A percentile compares a stretch with the other conserved stretches of the same genome.
These are phyloP conservation scores for Xyrichtys novacula DNA, from an alignment of 2,797 vertebrate species.

Conservation along the genomic window DNA sequence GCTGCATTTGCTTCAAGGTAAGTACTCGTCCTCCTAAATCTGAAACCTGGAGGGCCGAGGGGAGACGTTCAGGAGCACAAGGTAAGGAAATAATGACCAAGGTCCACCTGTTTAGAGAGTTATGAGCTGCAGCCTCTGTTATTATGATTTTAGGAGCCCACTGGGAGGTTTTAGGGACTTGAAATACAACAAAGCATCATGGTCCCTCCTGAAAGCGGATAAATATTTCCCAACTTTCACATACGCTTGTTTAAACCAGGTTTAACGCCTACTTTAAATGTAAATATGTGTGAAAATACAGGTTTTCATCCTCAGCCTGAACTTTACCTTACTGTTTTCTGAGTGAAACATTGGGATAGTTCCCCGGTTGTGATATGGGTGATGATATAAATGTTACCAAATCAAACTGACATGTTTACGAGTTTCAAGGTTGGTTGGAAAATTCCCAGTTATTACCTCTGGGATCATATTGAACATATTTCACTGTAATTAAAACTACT, in stretches of 20 bases:
- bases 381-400: not conserved
- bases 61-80: constrained; percentile 13
- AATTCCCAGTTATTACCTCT: not conserved
- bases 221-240: not conserved
- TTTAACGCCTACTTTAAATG: not conserved
- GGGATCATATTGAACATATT: not conserved
- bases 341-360: too few species aligned
- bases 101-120: constrained; percentile 10
- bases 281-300: constrained; percentile 3
- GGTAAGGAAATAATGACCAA: not conserved
- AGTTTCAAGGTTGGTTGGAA: not conserved
- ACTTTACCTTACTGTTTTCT: not conserved
- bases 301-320: not conserved
- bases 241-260: not conserved
- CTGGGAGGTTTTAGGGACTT: not conserved
- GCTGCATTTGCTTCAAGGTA: constrained; percentile 11
- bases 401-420: too few species aligned
- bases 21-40: constrained; percentile 19
- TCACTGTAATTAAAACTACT: constrained; percentile 1
- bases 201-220: not conserved
- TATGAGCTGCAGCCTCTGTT: not conserved
- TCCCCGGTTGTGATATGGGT: not conserved
- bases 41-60: not conserved
- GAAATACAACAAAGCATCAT: not conserved
- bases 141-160: constrained; percentile 1